A percentile compares a stretch with the other conserved stretches of the same genome.
Conservation (phyloP, 2,888 invertebrate species). For the Xanthia togata region DNA sequence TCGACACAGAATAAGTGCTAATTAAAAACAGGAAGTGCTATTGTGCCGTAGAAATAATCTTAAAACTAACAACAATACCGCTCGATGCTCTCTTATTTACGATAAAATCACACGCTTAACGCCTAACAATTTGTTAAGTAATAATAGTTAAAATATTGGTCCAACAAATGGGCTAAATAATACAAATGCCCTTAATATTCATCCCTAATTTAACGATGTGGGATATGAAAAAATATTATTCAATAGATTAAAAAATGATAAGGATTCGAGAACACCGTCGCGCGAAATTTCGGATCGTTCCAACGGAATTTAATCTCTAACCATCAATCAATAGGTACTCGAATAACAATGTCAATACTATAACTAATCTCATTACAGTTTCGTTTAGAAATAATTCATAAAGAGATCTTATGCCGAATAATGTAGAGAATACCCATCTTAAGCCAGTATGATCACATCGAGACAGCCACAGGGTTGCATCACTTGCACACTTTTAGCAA, state of each 20-base stretch:
- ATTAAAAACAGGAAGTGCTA: constrained; percentile 91
- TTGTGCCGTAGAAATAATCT: constrained; percentile 90
- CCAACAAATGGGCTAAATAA: constrained; percentile 91
- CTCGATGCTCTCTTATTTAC: constrained; percentile 89
- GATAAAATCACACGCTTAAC: constrained; percentile 91
- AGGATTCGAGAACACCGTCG: constrained; percentile 88
- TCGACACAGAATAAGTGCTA: constrained; percentile 91
- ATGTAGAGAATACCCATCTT: constrained; percentile 81
- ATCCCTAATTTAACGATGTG: constrained; percentile 90
- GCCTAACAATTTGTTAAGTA: constrained; percentile 91
- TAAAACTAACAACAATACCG: constrained; percentile 90
- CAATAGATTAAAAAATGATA: constrained; percentile 90
- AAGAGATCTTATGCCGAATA: constrained; percentile 86
- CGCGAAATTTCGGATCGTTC: constrained; percentile 81
- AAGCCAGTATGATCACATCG: constrained; percentile 85
- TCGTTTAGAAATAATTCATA: constrained; percentile 87
- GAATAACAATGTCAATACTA: constrained; percentile 91
- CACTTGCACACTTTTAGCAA: constrained; percentile 83
- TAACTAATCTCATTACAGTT: constrained; percentile 90
- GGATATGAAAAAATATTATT: constrained; percentile 91
- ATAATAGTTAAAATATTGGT: constrained; percentile 91
- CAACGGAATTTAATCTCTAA: constrained; percentile 88
- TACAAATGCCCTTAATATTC: constrained; percentile 91
- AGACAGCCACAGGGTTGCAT: constrained; percentile 83
- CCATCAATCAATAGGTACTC: constrained; percentile 87